These are phyloP conservation scores for Gallinago jamesoni DNA, from an alignment of 2,113 vertebrate species.

Conservation along the genomic window DNA sequence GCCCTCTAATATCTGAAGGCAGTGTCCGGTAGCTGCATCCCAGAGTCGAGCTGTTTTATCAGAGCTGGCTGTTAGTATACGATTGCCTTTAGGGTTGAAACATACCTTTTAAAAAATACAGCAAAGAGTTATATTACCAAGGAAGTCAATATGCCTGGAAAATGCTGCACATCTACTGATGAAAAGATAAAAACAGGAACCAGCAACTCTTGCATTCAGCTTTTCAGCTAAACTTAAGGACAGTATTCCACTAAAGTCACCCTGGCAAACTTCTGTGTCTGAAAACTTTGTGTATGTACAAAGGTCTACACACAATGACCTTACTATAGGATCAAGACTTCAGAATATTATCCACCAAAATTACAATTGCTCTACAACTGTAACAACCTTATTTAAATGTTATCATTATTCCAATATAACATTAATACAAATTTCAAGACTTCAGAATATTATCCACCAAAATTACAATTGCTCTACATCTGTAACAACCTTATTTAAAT, in stretches of 20 bases:
- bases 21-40: slow-evolving; percentile 86
- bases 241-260: background rate
- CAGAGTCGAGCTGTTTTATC: slow-evolving; percentile 94
- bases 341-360: background rate
- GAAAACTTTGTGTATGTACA: background rate
- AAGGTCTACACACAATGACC: background rate
- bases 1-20: slow-evolving; percentile 88
- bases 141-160: background rate
- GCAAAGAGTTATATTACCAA: background rate
- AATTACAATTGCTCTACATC: background rate
- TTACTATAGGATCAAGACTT: background rate
- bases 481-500: background rate
- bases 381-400: background rate
- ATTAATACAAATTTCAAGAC: background rate
- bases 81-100: slow-evolving; percentile 90
- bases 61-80: slow-evolving; percentile 88
- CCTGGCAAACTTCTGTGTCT: background rate
- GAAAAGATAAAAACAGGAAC: background rate
- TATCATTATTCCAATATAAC: background rate
- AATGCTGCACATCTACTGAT: background rate
- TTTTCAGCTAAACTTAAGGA: background rate
- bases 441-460: background rate
- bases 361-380: background rate
- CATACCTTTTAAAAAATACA: slow-evolving; percentile 80
- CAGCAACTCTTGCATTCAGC: background rate